Conservation (phyloP, 2,888 invertebrate genomes). For the Nycteola revayana region DNA sequence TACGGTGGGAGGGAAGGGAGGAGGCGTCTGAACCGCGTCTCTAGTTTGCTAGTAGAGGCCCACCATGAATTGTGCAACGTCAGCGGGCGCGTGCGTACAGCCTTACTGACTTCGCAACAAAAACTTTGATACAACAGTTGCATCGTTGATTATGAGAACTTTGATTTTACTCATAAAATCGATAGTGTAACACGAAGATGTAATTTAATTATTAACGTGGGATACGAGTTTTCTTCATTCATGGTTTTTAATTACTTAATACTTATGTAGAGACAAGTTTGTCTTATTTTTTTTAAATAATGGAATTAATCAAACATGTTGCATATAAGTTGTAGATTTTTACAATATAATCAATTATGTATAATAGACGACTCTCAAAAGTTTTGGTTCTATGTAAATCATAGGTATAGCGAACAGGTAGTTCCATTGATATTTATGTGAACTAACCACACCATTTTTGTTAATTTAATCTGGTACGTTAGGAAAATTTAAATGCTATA, state of each 20-base stretch:
- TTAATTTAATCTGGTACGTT: too few relatives aligned
- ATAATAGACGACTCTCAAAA: background rate
- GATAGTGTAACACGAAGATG: constrained; percentile 25
- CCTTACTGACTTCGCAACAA: constrained; percentile 43
- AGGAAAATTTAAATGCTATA: too few relatives aligned
- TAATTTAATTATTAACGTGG: constrained; percentile 35
- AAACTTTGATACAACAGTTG: constrained; percentile 39
- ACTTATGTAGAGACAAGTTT: constrained; percentile 35
- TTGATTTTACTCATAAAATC: constrained; percentile 34
- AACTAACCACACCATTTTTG: too few relatives aligned
- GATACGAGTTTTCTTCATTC: constrained; percentile 35
- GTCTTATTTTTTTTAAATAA: constrained; percentile 22
- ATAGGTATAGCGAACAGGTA: too few relatives aligned
- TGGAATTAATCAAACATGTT: constrained; percentile 9
- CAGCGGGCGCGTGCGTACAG: constrained; percentile 67
- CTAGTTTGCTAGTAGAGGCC: constrained; percentile 47
- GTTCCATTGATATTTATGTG: too few relatives aligned
- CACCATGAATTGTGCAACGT: constrained; percentile 72
- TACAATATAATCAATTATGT: constrained; percentile 1
- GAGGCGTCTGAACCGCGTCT: constrained; percentile 67
- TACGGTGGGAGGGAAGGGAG: constrained; percentile 30
- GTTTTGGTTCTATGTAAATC: too few relatives aligned
- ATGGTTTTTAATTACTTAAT: constrained; percentile 23
- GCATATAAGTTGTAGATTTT: constrained; percentile 5
- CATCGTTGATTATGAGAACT: constrained; percentile 32